Percentiles rank a stretch among this genome's conserved stretches.
Conservation (phyloP, 2,797 vertebrate species). For the Gymnoscopelus microlampas region DNA sequence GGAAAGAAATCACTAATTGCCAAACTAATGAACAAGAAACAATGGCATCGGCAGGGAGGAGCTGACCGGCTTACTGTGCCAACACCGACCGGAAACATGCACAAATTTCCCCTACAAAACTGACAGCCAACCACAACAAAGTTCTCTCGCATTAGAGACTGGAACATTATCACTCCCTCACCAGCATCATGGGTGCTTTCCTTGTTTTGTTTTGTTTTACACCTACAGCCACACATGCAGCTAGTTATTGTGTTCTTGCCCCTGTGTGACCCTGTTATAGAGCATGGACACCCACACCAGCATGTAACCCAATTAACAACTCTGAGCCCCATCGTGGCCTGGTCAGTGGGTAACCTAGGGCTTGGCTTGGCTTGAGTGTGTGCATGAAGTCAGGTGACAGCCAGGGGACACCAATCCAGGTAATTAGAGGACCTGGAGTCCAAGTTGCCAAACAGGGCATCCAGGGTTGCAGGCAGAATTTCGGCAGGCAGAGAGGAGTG, state of each 20-base stretch:
- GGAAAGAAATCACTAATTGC: slow-evolving; percentile 10
- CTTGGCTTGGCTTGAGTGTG: background rate
- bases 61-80: slow-evolving; percentile 16
- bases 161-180: background rate
- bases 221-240: background rate
- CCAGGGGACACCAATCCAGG: too few relatives aligned
- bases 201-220: background rate
- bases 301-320: slow-evolving; percentile 1
- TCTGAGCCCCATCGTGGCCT: background rate
- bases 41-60: slow-evolving; percentile 37
- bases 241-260: slow-evolving; percentile 3
- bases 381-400: background rate
- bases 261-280: background rate
- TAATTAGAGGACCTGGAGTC: too few relatives aligned
- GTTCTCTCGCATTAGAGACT: slow-evolving; percentile 12
- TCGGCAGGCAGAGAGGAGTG: too few relatives aligned
- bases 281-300: background rate
- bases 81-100: slow-evolving; percentile 38
- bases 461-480: too few relatives aligned
- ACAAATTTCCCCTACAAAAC: slow-evolving; percentile 34
- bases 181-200: background rate
- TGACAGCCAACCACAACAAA: slow-evolving; percentile 46
- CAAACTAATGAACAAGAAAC: slow-evolving; percentile 44
- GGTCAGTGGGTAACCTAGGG: background rate
- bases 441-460: too few relatives aligned